Evolutionary conservation across 2,797 vertebrate genomes (phyloP), one percentile per base, ranked within the genome.

Genomic region (Scarus forsteni): DNA sequence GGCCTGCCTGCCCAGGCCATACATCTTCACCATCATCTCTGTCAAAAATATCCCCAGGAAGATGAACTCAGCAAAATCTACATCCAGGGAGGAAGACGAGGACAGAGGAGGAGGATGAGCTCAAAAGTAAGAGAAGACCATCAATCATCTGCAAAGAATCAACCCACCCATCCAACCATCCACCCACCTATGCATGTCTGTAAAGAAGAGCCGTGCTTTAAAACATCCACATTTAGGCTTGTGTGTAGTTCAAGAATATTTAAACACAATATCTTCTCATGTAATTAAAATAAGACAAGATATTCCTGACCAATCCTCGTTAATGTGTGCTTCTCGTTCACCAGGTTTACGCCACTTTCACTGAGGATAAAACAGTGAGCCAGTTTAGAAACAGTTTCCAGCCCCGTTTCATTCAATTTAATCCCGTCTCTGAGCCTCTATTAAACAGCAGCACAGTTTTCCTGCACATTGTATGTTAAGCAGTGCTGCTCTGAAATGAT

Each of bases 21-120:
- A 98, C 95, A 98, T 94, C 95, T 98, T 98, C 83, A 98, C 92
- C 51, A 94, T 90, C 96, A 98, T 97, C 93, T 98, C 97, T 16
- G 97, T 97, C 77, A 97, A 94, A 87, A 98, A 98, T 79, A 97
- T 96, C 19, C 96, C 97, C 44, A 97, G 94, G 83, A 98, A 98
- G 85, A 95, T 95, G 42, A 97, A 97, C 89, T 97, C 97, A 68
- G 95, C 91, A 95, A 92, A 90, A 96, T 95, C 97, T 98, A 80
- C 7, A 74, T 1, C 7, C 38, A 58, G 35, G 36, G 15, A 60
- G 39, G 15, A 55, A 54, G 62, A 51, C 3, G 39, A 60, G 27
- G 50, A 15, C 13, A 61, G 2, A 78, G 10, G 38, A 63, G 2
- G 8, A 48, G 34, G 38, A 70, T 13, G 9, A 58, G 40, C 45